Percentiles rank a stretch among this genome's conserved stretches.
Conservation (phyloP, 2,113 vertebrate species). For the Equus przewalskii region DNA sequence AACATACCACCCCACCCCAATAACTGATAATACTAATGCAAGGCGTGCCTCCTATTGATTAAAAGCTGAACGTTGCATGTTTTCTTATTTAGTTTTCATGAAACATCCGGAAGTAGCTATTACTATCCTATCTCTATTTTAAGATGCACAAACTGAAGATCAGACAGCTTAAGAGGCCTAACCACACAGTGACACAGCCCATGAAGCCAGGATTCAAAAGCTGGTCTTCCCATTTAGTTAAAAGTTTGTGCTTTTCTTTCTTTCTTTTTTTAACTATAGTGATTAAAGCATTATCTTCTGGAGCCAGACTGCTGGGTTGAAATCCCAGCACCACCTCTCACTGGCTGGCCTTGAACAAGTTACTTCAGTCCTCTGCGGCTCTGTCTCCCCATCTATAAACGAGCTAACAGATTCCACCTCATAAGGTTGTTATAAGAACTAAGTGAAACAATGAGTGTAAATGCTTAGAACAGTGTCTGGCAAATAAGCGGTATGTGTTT, state of each 20-base stretch:
- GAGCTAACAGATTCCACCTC: not conserved
- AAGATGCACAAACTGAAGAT: not conserved
- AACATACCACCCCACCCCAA: fast-evolving
- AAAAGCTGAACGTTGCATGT: not conserved
- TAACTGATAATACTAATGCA: not conserved
- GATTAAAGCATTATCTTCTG: not conserved
- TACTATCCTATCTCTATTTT: not conserved
- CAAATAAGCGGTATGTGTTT: not conserved
- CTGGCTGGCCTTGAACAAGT: not conserved
- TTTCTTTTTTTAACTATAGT: not conserved
- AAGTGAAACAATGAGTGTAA: not conserved
- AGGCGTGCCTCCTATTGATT: fast-evolving
- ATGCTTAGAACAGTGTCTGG: not conserved
- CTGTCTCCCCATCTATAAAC: not conserved
- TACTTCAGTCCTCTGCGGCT: not conserved
- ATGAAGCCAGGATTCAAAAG: not conserved
- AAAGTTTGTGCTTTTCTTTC: not conserved
- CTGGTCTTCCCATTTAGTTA: not conserved
- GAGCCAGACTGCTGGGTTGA: not conserved
- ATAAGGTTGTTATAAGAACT: not conserved
- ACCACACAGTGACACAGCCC: not conserved
- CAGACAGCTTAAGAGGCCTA: not conserved
- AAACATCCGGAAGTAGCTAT: not conserved
- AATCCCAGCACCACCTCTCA: not conserved
- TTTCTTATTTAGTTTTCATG: not conserved